phyloP scores from a whole-genome alignment of 2,113 vertebrate genomes.

The Neodon shergylaensis region DNA sequence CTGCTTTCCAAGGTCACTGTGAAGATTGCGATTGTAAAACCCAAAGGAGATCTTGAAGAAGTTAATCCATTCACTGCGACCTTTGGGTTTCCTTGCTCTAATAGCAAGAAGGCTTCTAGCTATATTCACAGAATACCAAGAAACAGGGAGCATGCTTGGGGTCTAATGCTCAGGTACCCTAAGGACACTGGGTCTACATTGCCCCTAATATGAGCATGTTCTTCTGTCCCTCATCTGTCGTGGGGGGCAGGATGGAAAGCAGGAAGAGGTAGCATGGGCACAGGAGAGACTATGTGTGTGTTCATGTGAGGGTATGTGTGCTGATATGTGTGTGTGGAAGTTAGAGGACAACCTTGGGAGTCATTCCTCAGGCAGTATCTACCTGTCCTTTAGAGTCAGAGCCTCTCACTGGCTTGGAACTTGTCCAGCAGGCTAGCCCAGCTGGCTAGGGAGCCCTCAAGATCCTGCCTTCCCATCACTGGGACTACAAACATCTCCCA shows the following conservation, averaged over 20 bases:
- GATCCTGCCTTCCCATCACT: background rate
- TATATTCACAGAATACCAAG: background rate
- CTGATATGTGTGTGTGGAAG: background rate
- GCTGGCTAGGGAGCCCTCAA: background rate
- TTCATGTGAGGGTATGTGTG: background rate
- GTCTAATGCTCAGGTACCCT: background rate
- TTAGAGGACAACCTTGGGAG: background rate
- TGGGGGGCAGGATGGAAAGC: background rate
- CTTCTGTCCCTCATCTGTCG: fast-evolving
- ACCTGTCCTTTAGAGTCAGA: background rate
- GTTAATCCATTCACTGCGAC: background rate
- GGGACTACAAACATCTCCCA: background rate
- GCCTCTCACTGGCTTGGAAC: background rate
- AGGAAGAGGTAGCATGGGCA: background rate
- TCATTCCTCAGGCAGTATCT: background rate
- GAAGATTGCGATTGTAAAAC: background rate
- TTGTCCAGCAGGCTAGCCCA: background rate
- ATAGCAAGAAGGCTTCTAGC: background rate
- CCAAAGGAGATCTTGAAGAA: background rate
- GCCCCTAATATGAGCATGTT: background rate
- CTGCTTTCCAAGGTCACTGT: background rate
- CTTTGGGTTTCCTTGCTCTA: background rate
- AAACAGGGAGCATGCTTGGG: background rate
- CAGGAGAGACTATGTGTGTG: background rate
- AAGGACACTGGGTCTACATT: background rate